Evolutionary conservation across 2,888 invertebrate genomes (phyloP).

Genomic region (Molorchus minor): DNA sequence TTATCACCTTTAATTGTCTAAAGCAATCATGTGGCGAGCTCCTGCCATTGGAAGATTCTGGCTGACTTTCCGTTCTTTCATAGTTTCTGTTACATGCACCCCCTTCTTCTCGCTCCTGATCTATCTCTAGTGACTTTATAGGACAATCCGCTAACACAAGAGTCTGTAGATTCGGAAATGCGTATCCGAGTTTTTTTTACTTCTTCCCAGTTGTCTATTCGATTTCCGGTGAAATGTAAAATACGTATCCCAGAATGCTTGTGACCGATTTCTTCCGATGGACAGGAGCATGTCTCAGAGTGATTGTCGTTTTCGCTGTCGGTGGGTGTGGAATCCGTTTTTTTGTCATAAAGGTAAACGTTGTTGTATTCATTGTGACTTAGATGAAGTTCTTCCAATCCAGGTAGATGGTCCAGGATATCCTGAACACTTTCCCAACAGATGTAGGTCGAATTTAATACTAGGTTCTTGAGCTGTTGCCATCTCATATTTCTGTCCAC

Average conservation of each 20-base stretch:
- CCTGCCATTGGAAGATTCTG: slow-evolving; percentile 63
- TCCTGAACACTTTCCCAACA: slow-evolving; percentile 85
- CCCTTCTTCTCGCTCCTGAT: slow-evolving; percentile 38
- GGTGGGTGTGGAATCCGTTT: slow-evolving; percentile 47
- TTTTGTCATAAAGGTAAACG: slow-evolving; percentile 71
- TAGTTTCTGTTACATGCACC: slow-evolving; percentile 49
- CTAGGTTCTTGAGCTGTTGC: slow-evolving; percentile 77
- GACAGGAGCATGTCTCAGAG: slow-evolving; percentile 26
- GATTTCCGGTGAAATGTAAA: slow-evolving; percentile 89
- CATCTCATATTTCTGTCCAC: slow-evolving; percentile 59
- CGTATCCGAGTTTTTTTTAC: slow-evolving; percentile 83
- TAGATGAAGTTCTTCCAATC: slow-evolving; percentile 89
- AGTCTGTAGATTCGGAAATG: slow-evolving; percentile 86
- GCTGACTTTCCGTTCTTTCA: slow-evolving; percentile 67
- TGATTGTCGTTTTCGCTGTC: slow-evolving; percentile 36
- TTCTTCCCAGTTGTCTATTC: slow-evolving; percentile 84
- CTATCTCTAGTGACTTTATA: slow-evolving; percentile 66
- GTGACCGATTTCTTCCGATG: slow-evolving; percentile 45
- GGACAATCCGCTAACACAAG: slow-evolving; percentile 89
- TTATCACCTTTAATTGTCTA: slow-evolving; percentile 78
- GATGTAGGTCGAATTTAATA: slow-evolving; percentile 87
- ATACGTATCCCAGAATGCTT: slow-evolving; percentile 76
- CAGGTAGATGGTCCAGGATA: slow-evolving; percentile 78
- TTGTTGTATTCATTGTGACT: slow-evolving; percentile 89
- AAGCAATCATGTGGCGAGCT: slow-evolving; percentile 72